Base-by-base conservation (phyloP, 2,113 vertebrate genomes). In the Campylomormyrus numenius region DNA sequence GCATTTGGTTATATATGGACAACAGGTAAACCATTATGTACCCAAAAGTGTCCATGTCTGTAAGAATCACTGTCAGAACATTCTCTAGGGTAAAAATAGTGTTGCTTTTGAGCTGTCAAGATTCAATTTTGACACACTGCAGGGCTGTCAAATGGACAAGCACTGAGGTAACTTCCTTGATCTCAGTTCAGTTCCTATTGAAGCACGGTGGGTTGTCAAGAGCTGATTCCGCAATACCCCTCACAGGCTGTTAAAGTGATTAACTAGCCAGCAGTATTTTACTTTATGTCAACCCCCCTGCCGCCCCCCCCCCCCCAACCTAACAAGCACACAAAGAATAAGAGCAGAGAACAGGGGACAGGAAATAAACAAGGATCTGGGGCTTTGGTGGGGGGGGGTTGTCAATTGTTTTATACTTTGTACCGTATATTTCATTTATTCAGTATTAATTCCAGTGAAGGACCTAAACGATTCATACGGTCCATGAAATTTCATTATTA, bases 231-330 rank as follows among this genome's bases (percentile, higher is more conserved):
- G 31, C 77, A 83, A 19, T 83, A 39, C 39, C 80, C 39, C 6
- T 42, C 80, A 84, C 77, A 45, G 74, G 74, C 80, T 84, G 80
- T 84, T 84, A 46, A 84, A 48, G 39, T 84, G 80, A 84, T 84
- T 84, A 45, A 48, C 80, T 84, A 84, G 80, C 80, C 35, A 48
- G 39, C 80, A 46, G 39, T 45, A 84, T 84, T 84, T 84, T 46
- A 39, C 15, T 84, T 84, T 21, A 84, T 35, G 35, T 45, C 80
- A 84, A 45, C 74, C 35, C 77, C 77, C 70, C 31, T 31, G 31
- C 70, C 70, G 31, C 1, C 11, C 13, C 31, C 42, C 1, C 11
- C 13, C 31, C 42, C 80, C 5, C 19, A 21, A 3, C 9, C 21
- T 17, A 46, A 46, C 80, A 48, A 19, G 35, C 80, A 45, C 39